These are phyloP conservation scores for Acanthacorydalis orientalis DNA, from an alignment of 2,888 invertebrate species.

Conservation along the genomic window DNA sequence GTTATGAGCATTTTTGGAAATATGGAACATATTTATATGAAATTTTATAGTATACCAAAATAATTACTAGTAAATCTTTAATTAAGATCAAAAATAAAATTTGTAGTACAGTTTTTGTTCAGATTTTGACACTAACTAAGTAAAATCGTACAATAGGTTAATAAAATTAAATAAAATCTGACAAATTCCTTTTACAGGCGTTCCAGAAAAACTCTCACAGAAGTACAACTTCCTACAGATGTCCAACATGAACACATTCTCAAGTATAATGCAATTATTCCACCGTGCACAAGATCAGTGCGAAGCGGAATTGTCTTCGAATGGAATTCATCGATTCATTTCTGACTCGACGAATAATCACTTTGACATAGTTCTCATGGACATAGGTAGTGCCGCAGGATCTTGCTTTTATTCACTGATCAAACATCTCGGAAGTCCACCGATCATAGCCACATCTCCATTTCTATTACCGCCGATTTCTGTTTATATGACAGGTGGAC, in stretches of 20 bases:
- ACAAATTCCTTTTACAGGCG: no score
- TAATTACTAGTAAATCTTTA: no score
- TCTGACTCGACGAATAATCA: constrained; percentile 1
- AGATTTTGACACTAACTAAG: no score
- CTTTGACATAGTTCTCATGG: constrained; percentile 5
- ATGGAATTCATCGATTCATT: neutral
- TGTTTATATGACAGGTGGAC: neutral
- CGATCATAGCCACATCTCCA: neutral
- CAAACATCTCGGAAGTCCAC: neutral
- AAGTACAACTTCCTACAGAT: no score
- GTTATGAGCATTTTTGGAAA: no score
- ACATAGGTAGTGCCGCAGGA: neutral
- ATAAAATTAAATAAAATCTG: no score
- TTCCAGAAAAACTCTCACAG: no score
- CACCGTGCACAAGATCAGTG: neutral
- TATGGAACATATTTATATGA: no score
- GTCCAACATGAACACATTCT: neutral
- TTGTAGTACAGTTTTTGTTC: no score
- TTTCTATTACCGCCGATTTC: neutral
- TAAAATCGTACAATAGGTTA: no score
- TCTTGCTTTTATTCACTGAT: constrained; percentile 2
- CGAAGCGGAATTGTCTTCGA: neutral
- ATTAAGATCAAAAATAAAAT: no score
- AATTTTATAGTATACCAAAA: no score
- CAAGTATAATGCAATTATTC: neutral